These are phyloP conservation scores for Rhegmatorhina hoffmannsi DNA, from an alignment of 2,113 vertebrate genomes.

Conservation along the genomic window DNA sequence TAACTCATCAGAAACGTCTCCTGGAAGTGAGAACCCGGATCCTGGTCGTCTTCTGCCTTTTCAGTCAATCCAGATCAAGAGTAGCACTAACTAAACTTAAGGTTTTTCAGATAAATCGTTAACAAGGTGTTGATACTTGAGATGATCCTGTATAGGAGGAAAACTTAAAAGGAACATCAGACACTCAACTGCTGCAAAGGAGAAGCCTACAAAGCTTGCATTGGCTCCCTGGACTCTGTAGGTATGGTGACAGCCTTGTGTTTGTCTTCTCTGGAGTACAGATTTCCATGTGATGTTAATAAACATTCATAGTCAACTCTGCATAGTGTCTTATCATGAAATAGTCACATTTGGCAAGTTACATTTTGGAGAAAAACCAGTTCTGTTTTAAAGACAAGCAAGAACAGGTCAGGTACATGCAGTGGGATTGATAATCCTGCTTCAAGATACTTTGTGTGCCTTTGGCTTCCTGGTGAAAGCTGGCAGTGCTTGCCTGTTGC, in stretches of 20 bases:
- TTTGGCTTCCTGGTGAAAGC: not conserved
- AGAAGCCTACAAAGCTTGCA: not conserved
- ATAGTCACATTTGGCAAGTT: not conserved
- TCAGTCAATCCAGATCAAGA: not conserved
- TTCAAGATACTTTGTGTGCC: too few species aligned
- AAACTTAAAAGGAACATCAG: not conserved
- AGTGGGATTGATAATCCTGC: not conserved
- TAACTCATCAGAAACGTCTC: fast-evolving
- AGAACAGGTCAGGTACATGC: not conserved
- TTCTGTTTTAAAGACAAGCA: not conserved
- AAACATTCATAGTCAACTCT: slow-evolving; percentile 24
- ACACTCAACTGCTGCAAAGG: not conserved
- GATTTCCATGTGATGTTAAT: slow-evolving; percentile 16
- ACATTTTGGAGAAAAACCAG: not conserved
- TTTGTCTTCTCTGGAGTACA: slow-evolving; percentile 3
- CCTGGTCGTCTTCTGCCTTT: not conserved
- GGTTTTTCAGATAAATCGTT: not conserved
- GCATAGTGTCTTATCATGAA: not conserved
- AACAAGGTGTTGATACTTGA: not conserved
- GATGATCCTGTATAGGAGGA: not conserved
- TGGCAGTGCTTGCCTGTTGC: fast-evolving
- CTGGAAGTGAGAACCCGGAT: not conserved
- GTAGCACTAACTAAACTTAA: not conserved
- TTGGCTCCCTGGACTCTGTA: not conserved
- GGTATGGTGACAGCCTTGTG: not conserved